Conservation (phyloP, 2,888 invertebrate genomes). For the Hypolimnas misippus region DNA sequence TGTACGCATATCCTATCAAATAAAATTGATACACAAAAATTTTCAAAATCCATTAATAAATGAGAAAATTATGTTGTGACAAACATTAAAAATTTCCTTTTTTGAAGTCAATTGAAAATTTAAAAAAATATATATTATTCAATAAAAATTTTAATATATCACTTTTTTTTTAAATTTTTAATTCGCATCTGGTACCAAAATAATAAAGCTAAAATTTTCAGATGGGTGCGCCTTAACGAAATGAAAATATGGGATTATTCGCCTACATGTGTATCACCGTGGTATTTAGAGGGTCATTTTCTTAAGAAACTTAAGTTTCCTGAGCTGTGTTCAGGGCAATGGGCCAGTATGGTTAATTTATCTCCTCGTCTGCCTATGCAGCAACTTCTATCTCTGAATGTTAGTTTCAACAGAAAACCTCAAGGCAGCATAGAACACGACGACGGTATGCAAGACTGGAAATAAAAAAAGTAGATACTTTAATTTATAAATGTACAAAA, state of each 20-base stretch:
- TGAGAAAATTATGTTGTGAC: too few relatives aligned
- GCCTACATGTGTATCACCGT: conserved; percentile 89
- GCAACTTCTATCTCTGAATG: conserved; percentile 75
- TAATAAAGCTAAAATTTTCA: too few relatives aligned
- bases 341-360: conserved; percentile 90
- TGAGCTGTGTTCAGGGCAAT: conserved; percentile 89
- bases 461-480: conserved; percentile 4
- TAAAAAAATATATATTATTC: too few relatives aligned
- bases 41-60: too few relatives aligned
- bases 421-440: conserved; percentile 77
- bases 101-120: neutral
- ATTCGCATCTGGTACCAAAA: too few relatives aligned
- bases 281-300: conserved; percentile 87
- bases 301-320: conserved; percentile 88
- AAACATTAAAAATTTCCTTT: neutral
- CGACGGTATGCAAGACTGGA: conserved; percentile 38
- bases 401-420: conserved; percentile 78
- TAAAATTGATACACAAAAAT: too few relatives aligned
- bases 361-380: conserved; percentile 86
- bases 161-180: too few relatives aligned
- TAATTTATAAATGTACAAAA: too few relatives aligned
- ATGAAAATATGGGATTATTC: conserved; percentile 88
- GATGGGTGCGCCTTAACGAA: conserved; percentile 87
- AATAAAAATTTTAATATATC: too few relatives aligned
- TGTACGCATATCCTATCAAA: too few relatives aligned